Percentiles rank a stretch among this genome's conserved stretches.
These are phyloP conservation scores for Mantis religiosa DNA, from an alignment of 2,888 invertebrate genomes.

Conservation along the genomic window DNA sequence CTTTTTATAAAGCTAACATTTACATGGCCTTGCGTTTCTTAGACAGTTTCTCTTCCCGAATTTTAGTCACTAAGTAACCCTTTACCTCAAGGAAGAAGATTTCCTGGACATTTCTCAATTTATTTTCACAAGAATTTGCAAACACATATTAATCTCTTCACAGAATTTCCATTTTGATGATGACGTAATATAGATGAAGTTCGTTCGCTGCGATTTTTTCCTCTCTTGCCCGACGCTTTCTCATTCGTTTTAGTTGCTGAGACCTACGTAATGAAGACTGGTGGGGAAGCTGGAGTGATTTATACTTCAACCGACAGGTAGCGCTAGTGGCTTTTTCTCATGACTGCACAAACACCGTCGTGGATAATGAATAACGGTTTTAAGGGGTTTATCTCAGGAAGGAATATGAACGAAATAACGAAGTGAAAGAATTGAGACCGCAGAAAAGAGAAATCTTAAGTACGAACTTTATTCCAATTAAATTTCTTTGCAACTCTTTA, in stretches of 20 bases:
- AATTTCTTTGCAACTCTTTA: not conserved
- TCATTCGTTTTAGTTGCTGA: not conserved
- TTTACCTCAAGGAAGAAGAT: not conserved
- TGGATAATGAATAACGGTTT: not conserved
- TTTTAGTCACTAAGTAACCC: not conserved
- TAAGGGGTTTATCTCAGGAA: not conserved
- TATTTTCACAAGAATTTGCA: not conserved
- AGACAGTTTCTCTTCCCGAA: not conserved
- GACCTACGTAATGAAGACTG: not conserved
- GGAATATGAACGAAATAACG: not conserved
- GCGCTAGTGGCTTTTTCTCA: not conserved
- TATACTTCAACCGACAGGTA: not conserved
- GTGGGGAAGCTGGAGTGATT: not conserved
- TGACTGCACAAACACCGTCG: not conserved
- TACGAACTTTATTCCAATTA: not conserved
- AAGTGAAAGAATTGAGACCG: not conserved
- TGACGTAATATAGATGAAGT: not conserved
- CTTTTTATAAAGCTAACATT: not conserved
- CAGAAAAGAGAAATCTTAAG: not conserved
- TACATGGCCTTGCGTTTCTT: no score
- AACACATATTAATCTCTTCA: not conserved
- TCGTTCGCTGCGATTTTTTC: not conserved
- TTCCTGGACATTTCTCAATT: not conserved
- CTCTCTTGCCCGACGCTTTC: not conserved
- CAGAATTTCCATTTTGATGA: not conserved